These are phyloP conservation scores for Anastrepha ludens DNA, from an alignment of 1,140 invertebrate genomes.

Conservation along the genomic window DNA sequence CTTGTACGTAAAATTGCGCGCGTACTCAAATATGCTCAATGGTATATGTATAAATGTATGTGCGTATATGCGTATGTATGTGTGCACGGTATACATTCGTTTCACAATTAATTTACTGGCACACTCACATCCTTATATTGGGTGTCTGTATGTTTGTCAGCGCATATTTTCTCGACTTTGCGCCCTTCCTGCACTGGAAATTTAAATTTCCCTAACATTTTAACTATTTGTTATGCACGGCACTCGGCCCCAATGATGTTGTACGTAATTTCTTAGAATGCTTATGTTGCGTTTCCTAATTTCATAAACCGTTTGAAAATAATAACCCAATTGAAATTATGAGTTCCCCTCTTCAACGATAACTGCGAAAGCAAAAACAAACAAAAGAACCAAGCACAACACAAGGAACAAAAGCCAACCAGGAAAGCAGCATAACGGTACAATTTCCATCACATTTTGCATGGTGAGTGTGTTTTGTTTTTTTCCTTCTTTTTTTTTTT, in stretches of 20 bases:
- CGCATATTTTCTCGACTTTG: background rate
- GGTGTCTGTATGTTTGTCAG: background rate
- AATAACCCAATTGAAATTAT: conserved; percentile 36
- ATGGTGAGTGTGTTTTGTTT: too few relatives aligned
- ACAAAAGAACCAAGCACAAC: background rate
- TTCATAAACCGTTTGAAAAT: conserved; percentile 13
- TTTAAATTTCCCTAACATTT: conserved; percentile 8
- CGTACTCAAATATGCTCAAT: conserved; percentile 8
- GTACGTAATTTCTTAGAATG: conserved; percentile 18
- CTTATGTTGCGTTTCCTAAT: background rate
- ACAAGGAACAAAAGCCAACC: background rate
- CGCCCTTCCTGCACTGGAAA: background rate
- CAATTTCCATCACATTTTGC: conserved; percentile 8
- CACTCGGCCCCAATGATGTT: background rate
- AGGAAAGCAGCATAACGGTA: background rate
- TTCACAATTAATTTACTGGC: background rate
- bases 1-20: background rate
- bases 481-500: background rate
- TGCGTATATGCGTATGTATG: background rate
- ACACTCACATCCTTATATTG: background rate
- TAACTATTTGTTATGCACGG: background rate
- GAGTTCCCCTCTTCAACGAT: background rate
- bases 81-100: too few relatives aligned
- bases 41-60: background rate
- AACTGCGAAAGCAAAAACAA: background rate